phyloP scores from a whole-genome alignment of 2,888 invertebrate genomes.

The Trileptium ribeirensis region DNA sequence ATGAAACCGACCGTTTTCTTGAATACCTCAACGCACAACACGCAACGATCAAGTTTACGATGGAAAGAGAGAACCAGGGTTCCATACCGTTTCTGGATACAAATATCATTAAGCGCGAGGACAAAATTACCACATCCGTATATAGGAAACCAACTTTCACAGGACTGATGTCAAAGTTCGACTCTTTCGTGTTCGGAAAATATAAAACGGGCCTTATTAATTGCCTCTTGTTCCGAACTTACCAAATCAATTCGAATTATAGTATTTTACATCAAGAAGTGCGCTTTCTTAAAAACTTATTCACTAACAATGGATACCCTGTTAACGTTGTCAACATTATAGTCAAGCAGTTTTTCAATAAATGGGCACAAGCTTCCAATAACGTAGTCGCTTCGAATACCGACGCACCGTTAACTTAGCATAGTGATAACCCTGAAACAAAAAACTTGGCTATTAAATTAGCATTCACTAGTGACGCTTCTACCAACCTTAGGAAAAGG shows the following conservation, averaged over 20 bases:
- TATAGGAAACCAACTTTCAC: neutral
- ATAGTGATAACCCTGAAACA: no score
- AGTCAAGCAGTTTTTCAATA: neutral
- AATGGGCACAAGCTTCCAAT: no score
- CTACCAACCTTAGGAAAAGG: no score
- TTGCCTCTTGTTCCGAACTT: neutral
- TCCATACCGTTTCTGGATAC: neutral
- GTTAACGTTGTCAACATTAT: neutral
- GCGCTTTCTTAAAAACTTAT: neutral
- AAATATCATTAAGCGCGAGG: neutral
- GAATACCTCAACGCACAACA: neutral
- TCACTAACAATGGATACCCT: neutral
- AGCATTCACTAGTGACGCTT: no score
- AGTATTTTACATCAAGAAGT: neutral
- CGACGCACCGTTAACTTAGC: no score
- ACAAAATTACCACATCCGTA: neutral
- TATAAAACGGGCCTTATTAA: neutral
- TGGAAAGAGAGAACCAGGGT: neutral
- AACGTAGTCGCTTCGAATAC: no score
- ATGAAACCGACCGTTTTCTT: neutral
- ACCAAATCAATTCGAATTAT: neutral
- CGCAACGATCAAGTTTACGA: neutral
- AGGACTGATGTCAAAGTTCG: neutral
- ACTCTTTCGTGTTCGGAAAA: neutral
- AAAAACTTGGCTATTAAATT: no score